These are phyloP conservation scores for Calypte anna DNA, from an alignment of 2,113 vertebrate species.

Conservation along the genomic window DNA sequence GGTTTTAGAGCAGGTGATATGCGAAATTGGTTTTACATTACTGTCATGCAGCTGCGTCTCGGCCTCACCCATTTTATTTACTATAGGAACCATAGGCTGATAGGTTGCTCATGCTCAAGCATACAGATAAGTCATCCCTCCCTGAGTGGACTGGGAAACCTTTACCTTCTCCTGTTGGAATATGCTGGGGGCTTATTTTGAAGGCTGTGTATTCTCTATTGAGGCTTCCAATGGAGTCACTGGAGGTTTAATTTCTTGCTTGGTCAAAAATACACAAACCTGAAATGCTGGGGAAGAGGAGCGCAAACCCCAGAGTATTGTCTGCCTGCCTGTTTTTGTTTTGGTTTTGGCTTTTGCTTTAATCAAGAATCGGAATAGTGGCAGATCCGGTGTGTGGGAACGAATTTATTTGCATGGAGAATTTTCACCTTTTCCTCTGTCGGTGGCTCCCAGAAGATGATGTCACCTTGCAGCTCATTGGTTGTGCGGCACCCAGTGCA, in stretches of 20 bases:
- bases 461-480: constrained; percentile 93
- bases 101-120: background rate
- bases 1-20: background rate
- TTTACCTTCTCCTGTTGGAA: background rate
- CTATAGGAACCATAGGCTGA: background rate
- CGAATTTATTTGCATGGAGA: constrained; percentile 81
- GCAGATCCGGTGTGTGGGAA: constrained; percentile 35
- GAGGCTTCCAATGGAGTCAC: background rate
- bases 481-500: constrained; percentile 82
- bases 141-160: background rate
- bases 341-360: no score
- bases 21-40: background rate
- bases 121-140: constrained; percentile 40
- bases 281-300: background rate
- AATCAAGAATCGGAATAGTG: background rate
- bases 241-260: background rate
- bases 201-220: background rate
- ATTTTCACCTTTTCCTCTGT: constrained; percentile 85
- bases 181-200: background rate
- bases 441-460: constrained; percentile 91
- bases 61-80: constrained; percentile 77
- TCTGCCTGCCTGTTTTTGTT: background rate
- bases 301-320: background rate
- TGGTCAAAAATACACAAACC: background rate
- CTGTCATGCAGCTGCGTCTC: constrained; percentile 50